Percentiles rank a stretch among this genome's conserved stretches.
Conservation (phyloP, 2,888 invertebrate genomes). For the Coecobrya sp. region DNA sequence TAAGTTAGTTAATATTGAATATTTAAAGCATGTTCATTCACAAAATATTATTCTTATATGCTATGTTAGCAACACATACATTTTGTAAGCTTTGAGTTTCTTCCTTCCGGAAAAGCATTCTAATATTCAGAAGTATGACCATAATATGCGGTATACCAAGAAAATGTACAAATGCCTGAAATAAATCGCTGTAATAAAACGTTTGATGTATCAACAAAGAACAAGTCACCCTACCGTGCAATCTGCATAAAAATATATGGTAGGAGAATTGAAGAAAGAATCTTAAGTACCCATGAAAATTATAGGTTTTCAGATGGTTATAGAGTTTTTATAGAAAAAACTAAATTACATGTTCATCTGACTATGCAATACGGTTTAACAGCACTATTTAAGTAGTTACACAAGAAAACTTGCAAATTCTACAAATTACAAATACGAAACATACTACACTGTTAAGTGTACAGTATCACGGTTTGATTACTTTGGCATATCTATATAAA, state of each 20-base stretch:
- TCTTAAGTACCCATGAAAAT: neutral
- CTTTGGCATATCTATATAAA: neutral
- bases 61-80: neutral
- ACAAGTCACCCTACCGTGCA: slow-evolving; percentile 25
- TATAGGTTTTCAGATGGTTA: neutral
- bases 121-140: too few relatives aligned
- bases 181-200: neutral
- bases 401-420: neutral
- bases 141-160: too few relatives aligned
- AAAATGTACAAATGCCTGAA: neutral
- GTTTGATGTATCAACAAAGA: slow-evolving; percentile 12
- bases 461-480: neutral
- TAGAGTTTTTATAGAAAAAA: neutral
- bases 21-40: neutral
- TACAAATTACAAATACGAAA: neutral
- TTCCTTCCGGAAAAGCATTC: slow-evolving; percentile 30
- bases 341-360: neutral
- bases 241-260: slow-evolving; percentile 6
- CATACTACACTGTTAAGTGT: neutral
- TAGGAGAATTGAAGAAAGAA: neutral
- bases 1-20: neutral
- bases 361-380: neutral
- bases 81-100: neutral
- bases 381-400: neutral
- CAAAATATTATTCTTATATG: neutral